A percentile compares a stretch with the other conserved stretches of the same genome.
phyloP scores from a whole-genome alignment of 2,113 vertebrate genomes.

The Pimephales promelas region DNA sequence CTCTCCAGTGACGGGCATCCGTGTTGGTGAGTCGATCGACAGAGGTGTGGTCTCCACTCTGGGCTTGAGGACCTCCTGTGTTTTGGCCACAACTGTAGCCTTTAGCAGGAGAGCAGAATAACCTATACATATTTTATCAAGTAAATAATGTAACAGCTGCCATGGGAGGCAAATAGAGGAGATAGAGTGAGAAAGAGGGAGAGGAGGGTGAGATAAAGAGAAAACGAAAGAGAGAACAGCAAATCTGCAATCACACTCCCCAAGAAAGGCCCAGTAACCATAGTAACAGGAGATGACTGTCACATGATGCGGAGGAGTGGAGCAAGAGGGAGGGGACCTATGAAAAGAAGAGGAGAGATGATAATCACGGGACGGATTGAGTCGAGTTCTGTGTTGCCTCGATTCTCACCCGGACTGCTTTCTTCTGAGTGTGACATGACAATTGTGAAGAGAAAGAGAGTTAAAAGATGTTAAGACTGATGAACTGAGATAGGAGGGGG shows the following conservation, averaged over 20 bases:
- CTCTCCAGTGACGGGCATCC: not conserved
- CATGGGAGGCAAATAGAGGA: constrained; percentile 53
- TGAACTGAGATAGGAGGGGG: not conserved
- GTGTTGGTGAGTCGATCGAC: not conserved
- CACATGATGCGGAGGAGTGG: constrained; percentile 75
- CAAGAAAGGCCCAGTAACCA: constrained; percentile 75
- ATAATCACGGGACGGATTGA: constrained; percentile 50
- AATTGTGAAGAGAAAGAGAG: constrained; percentile 28
- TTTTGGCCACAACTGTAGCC: constrained; percentile 63
- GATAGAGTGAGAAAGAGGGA: constrained; percentile 36
- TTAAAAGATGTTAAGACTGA: constrained; percentile 20
- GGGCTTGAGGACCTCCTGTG: constrained; percentile 48
- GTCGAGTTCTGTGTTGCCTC: constrained; percentile 14
- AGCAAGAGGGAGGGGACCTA: constrained; percentile 49
- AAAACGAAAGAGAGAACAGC: constrained; percentile 50
- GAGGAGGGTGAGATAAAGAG: constrained; percentile 50
- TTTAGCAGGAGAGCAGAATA: constrained; percentile 70
- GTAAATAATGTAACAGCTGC: constrained; percentile 73
- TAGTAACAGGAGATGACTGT: constrained; percentile 78
- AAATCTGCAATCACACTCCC: constrained; percentile 70
- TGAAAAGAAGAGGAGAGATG: constrained; percentile 41
- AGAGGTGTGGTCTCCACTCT: constrained; percentile 29
- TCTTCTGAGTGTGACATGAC: constrained; percentile 8
- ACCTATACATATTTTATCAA: constrained; percentile 79
- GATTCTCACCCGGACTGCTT: not conserved